Conservation (phyloP, 2,888 invertebrate species). For the Willowsia nigromaculata region DNA sequence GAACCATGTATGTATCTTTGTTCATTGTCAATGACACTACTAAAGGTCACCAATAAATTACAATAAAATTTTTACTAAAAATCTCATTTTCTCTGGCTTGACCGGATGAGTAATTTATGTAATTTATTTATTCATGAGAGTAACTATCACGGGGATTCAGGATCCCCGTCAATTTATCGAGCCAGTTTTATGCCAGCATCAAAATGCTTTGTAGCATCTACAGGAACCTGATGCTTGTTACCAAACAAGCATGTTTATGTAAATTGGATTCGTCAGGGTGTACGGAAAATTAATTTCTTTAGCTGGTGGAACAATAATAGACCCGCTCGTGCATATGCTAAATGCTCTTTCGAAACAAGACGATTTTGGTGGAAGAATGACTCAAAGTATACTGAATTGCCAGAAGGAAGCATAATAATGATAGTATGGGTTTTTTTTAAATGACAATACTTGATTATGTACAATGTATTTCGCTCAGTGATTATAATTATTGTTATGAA, state of each 20-base stretch:
- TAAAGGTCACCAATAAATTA: background rate
- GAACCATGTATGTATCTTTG: no score
- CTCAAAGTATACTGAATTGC: background rate
- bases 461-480: no score
- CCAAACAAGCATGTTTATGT: background rate
- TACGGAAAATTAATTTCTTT: background rate
- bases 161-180: no score
- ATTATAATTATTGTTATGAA: no score
- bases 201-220: background rate
- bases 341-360: background rate
- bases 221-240: no score
- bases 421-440: no score
- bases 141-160: background rate
- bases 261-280: background rate
- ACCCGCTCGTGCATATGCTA: background rate
- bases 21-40: no score
- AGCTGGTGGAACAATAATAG: background rate
- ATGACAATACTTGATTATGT: no score
- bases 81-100: background rate
- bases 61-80: background rate
- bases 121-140: background rate
- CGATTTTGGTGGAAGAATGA: background rate
- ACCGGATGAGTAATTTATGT: background rate
- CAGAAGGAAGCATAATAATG: background rate
- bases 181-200: background rate